Conservation (phyloP, 2,113 vertebrate genomes). For the Balaeniceps rex region DNA sequence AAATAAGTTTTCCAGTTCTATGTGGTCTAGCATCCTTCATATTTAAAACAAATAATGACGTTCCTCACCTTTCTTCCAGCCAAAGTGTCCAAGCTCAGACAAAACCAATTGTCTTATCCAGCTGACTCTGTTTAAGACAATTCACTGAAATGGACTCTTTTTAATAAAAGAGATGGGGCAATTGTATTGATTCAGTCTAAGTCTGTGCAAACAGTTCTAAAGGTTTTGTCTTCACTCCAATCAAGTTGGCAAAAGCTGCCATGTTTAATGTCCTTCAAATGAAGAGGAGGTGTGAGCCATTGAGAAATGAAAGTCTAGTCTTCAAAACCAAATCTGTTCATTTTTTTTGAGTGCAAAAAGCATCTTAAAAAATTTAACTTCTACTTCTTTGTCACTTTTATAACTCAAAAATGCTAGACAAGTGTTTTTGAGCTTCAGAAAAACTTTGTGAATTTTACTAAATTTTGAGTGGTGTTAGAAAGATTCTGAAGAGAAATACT, state of each 20-base stretch:
- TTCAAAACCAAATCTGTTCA: background rate
- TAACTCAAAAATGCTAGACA: background rate
- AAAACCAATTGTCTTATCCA: background rate
- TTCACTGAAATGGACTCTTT: background rate
- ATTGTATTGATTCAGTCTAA: background rate
- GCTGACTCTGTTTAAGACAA: background rate
- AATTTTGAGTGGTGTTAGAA: background rate
- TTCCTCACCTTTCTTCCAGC: background rate
- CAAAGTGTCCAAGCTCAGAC: background rate
- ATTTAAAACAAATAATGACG: background rate
- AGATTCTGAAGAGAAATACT: background rate
- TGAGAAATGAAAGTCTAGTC: slow-evolving; percentile 3
- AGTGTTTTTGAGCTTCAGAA: background rate
- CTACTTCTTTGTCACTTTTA: background rate
- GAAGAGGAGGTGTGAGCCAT: slow-evolving; percentile 27
- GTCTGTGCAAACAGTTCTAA: background rate
- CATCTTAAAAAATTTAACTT: slow-evolving; percentile 44
- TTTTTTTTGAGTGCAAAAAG: slow-evolving; percentile 30
- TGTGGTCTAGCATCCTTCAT: background rate
- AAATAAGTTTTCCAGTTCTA: background rate
- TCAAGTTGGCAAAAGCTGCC: background rate
- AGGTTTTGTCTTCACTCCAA: background rate
- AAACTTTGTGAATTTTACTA: background rate
- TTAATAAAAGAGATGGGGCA: background rate
- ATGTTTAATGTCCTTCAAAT: background rate